These are phyloP conservation scores for Lipotes vexillifer DNA, from an alignment of 2,113 vertebrate genomes.

Conservation along the genomic window DNA sequence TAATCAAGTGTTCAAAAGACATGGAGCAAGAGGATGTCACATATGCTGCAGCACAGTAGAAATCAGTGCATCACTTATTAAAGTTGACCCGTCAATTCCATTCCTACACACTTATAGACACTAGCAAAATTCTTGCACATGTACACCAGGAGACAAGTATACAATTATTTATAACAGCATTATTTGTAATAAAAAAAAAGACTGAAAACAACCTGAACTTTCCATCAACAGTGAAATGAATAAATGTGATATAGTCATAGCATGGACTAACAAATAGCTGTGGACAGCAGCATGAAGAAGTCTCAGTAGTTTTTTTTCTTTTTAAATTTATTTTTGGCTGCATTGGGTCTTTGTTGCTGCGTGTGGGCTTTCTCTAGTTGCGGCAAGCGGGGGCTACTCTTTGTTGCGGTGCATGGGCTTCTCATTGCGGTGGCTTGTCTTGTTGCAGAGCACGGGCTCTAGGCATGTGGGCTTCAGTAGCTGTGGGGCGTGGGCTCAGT, in stretches of 20 bases:
- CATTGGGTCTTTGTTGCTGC: too few species aligned
- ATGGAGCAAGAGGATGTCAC: not conserved
- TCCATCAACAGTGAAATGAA: not conserved
- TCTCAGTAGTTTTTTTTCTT: not conserved
- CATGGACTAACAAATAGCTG: not conserved
- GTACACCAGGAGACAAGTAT: not conserved
- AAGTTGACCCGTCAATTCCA: not conserved
- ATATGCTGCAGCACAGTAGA: accelerated
- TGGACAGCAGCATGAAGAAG: not conserved
- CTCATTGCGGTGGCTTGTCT: too few species aligned
- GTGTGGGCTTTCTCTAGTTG: too few species aligned
- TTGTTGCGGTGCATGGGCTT: too few species aligned
- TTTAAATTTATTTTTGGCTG: too few species aligned
- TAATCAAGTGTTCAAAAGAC: not conserved
- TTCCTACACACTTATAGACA: not conserved
- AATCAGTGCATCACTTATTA: not conserved
- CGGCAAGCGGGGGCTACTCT: too few species aligned
- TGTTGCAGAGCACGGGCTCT: too few species aligned
- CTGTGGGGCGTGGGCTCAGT: too few species aligned
- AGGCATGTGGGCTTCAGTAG: too few species aligned
- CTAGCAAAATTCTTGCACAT: not conserved
- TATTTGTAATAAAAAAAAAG: not conserved
- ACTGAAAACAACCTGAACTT: not conserved
- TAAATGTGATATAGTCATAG: not conserved
- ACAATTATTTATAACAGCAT: not conserved